Percentiles rank a stretch among this genome's conserved stretches.
Evolutionary conservation across 2,888 invertebrate species (phyloP).

Genomic region (Thymelicus sylvestris): DNA sequence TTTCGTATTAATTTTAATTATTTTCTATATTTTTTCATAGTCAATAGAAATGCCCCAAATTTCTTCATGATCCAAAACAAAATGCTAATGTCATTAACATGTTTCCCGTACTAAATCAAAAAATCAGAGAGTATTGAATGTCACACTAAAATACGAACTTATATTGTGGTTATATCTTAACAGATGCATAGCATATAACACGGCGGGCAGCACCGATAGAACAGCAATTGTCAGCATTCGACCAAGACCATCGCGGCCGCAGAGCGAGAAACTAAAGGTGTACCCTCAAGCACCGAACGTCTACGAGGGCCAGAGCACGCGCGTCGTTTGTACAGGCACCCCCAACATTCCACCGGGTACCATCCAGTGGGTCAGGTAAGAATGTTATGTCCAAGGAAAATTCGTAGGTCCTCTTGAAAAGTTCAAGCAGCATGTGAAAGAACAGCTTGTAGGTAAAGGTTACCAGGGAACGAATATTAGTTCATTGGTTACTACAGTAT

Average conservation of each 20-base stretch:
- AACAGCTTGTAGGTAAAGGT: too few relatives aligned
- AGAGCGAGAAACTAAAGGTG: conserved; percentile 75
- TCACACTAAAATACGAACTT: neutral
- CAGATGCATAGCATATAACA: conserved; percentile 90
- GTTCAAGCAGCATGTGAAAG: too few relatives aligned
- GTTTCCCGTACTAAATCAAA: too few relatives aligned
- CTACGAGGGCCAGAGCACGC: conserved; percentile 66
- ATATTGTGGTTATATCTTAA: conserved; percentile 2
- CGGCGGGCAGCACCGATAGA: conserved; percentile 86
- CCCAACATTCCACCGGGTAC: conserved; percentile 85
- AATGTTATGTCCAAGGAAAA: neutral
- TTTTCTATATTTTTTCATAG: too few relatives aligned
- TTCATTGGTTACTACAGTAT: too few relatives aligned
- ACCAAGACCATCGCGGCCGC: conserved; percentile 59
- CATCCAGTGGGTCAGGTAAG: conserved; percentile 80
- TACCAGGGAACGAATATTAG: too few relatives aligned
- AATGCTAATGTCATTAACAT: too few relatives aligned
- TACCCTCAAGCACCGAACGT: conserved; percentile 85
- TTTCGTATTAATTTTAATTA: too few relatives aligned
- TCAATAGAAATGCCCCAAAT: too few relatives aligned
- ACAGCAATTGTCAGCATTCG: conserved; percentile 89
- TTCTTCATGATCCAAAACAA: too few relatives aligned
- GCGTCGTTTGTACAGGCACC: conserved; percentile 85
- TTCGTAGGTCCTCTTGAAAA: too few relatives aligned
- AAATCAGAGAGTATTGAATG: too few relatives aligned